Evolutionary conservation across 2,888 invertebrate species (phyloP).

Genomic region (Drosophila rellima): DNA sequence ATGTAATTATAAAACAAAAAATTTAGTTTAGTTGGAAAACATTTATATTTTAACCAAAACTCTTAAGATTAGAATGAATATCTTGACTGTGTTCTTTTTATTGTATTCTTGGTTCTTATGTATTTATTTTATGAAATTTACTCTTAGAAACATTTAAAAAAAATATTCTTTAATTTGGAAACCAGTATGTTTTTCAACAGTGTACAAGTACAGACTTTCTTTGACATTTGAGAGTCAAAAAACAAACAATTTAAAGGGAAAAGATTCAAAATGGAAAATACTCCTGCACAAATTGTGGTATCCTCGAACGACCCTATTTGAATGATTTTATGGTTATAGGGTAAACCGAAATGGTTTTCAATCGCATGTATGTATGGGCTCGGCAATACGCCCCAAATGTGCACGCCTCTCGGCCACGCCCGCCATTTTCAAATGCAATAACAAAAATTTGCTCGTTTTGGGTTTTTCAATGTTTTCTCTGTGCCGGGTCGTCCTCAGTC

Average conservation of each 20-base stretch:
- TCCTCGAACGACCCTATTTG: constrained; percentile 2
- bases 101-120: too few species aligned
- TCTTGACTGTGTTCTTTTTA: too few species aligned
- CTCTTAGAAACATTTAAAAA: too few species aligned
- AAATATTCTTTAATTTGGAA: too few species aligned
- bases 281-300: neutral
- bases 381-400: constrained; percentile 62
- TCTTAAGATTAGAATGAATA: too few species aligned
- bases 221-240: neutral
- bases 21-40: too few species aligned
- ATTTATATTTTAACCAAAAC: too few species aligned
- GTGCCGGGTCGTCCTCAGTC: neutral
- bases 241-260: neutral
- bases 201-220: neutral
- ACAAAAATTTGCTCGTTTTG: constrained; percentile 74
- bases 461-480: constrained; percentile 58
- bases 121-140: too few species aligned
- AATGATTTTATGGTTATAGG: constrained; percentile 20
- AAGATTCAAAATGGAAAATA: constrained; percentile 1
- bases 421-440: constrained; percentile 77
- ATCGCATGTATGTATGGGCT: constrained; percentile 73
- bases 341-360: constrained; percentile 39
- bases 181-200: too few species aligned
- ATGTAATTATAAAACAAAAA: too few species aligned
- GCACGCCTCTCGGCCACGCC: constrained; percentile 67